Conservation (phyloP, 1,140 invertebrate genomes). For the Araneus ventricosus region DNA sequence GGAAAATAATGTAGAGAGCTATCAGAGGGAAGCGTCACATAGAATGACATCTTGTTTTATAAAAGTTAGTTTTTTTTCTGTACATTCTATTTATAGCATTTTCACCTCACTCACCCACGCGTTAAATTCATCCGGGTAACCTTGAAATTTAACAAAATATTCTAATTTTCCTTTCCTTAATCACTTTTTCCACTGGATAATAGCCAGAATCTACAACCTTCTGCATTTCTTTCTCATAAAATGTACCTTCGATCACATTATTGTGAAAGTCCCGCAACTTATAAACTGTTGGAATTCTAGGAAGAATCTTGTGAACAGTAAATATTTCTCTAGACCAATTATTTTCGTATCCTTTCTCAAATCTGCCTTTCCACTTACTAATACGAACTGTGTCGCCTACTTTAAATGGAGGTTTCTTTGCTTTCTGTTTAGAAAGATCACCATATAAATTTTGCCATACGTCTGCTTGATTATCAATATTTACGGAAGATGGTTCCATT, state of each 20-base stretch:
- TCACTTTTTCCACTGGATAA: conserved; percentile 24
- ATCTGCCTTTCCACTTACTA: too few relatives aligned
- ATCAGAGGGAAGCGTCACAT: conserved; percentile 36
- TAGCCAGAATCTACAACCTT: background rate
- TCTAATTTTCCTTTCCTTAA: background rate
- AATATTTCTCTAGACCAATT: too few relatives aligned
- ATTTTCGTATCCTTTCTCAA: too few relatives aligned
- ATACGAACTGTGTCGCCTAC: too few relatives aligned
- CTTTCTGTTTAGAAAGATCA: background rate
- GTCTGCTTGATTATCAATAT: too few relatives aligned
- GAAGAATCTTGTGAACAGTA: too few relatives aligned
- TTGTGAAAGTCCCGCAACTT: too few relatives aligned
- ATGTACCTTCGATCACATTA: too few relatives aligned
- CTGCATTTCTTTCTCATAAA: conserved; percentile 73
- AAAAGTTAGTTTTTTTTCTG: background rate
- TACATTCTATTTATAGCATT: background rate
- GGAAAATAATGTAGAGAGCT: background rate
- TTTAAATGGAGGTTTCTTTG: conserved; percentile 76
- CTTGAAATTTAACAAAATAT: background rate
- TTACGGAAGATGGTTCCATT: too few relatives aligned
- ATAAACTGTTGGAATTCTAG: too few relatives aligned
- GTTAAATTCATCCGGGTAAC: background rate
- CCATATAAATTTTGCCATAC: too few relatives aligned
- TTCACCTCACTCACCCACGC: background rate
- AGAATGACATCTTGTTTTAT: background rate